Percentiles rank a stretch among this genome's conserved stretches.
Evolutionary conservation across 1,140 invertebrate genomes (phyloP).

Genomic region (Chionoecetes opilio): DNA sequence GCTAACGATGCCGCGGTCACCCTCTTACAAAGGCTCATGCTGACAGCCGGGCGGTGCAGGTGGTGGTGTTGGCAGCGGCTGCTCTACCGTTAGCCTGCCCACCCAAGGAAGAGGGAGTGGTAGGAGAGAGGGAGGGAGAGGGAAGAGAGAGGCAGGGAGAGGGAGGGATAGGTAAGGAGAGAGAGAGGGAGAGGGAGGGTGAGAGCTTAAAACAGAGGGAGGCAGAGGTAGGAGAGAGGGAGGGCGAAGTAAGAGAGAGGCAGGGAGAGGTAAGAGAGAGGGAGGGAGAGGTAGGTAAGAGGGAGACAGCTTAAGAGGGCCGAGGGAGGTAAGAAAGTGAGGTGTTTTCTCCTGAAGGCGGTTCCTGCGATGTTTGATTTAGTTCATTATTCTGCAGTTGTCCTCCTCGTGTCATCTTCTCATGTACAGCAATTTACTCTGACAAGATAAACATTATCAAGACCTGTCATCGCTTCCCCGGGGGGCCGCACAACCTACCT

Average conservation of each 20-base stretch:
- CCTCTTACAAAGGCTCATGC: constrained; percentile 4
- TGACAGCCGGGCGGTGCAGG: constrained; percentile 6
- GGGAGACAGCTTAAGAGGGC: no score
- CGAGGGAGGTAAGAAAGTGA: constrained; percentile 32
- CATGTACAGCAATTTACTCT: constrained; percentile 81
- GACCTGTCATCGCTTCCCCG: constrained; percentile 80
- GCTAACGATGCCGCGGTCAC: constrained; percentile 8
- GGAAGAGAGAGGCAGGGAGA: not conserved
- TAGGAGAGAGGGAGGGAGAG: constrained; percentile 4
- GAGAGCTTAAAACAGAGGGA: not conserved
- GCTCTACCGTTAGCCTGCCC: constrained; percentile 5
- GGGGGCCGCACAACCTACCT: constrained; percentile 39
- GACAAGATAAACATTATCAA: constrained; percentile 81
- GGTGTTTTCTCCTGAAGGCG: not conserved
- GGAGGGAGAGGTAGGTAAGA: not conserved
- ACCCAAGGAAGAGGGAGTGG: not conserved
- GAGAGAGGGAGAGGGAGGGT: not conserved
- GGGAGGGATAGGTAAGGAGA: no score
- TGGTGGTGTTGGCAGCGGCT: not conserved
- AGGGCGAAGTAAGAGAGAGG: not conserved
- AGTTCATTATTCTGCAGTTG: constrained; percentile 80
- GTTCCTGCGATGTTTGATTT: constrained; percentile 78
- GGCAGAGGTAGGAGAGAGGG: constrained; percentile 1
- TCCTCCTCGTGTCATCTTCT: constrained; percentile 80
- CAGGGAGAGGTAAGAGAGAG: constrained; percentile 22